Percentiles rank a stretch among this genome's conserved stretches.
phyloP scores from a whole-genome alignment of 1,140 invertebrate genomes.

The Ylistrum balloti region DNA sequence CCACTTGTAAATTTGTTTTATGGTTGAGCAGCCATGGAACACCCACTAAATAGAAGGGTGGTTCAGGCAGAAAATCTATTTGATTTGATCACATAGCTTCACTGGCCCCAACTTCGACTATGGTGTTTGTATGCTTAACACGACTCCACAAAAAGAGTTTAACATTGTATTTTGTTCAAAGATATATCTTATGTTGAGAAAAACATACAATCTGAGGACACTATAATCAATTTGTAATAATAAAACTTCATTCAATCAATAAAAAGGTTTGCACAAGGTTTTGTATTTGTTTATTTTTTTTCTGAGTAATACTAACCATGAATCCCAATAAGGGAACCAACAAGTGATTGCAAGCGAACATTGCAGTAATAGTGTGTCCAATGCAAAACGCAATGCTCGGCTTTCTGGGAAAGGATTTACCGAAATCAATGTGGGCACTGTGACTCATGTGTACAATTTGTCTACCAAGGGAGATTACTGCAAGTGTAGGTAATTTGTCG shows the following conservation, averaged over 20 bases:
- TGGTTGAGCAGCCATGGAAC: conserved; percentile 11
- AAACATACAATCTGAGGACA: not conserved
- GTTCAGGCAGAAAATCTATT: conserved; percentile 10
- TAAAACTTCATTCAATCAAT: not conserved
- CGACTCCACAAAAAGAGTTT: not conserved
- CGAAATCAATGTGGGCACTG: conserved; percentile 5
- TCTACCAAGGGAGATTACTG: conserved; percentile 25
- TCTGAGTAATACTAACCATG: not conserved
- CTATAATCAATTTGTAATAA: not conserved
- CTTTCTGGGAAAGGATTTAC: not conserved
- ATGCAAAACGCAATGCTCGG: not conserved
- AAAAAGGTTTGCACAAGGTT: not conserved
- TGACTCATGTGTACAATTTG: conserved; percentile 13
- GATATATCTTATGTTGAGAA: not conserved
- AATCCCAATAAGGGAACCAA: not conserved
- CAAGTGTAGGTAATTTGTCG: not conserved
- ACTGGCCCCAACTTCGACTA: not conserved
- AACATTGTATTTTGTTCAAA: not conserved
- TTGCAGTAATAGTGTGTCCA: not conserved
- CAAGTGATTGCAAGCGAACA: not conserved
- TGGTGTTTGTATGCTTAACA: not conserved
- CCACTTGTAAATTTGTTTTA: conserved; percentile 40
- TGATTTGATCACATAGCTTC: conserved; percentile 21
- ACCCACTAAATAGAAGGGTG: conserved; percentile 25
- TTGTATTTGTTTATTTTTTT: not conserved